Conservation (phyloP, 2,888 invertebrate species). For the Sinelater perroti region DNA sequence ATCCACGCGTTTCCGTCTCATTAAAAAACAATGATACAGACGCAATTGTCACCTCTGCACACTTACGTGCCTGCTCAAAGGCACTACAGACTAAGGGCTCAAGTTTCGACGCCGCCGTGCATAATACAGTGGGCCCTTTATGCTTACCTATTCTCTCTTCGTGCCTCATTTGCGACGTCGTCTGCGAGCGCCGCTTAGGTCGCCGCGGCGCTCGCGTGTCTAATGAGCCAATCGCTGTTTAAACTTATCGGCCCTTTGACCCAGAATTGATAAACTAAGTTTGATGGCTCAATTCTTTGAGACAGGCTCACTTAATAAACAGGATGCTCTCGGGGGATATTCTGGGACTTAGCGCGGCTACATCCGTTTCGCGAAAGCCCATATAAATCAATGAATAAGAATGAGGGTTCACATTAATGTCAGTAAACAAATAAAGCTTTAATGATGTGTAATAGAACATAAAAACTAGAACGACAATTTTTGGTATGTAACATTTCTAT, state of each 20-base stretch:
- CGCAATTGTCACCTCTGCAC: slow-evolving; percentile 38
- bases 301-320: slow-evolving; percentile 16
- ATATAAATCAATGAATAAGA: too few species aligned
- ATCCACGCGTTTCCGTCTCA: slow-evolving; percentile 30
- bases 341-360: too few species aligned
- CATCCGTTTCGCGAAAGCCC: too few species aligned
- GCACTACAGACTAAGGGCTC: slow-evolving; percentile 31
- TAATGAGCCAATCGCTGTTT: slow-evolving; percentile 30
- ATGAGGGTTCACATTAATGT: too few species aligned
- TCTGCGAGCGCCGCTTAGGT: slow-evolving; percentile 19
- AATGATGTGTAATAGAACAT: too few species aligned
- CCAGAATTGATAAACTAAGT: slow-evolving; percentile 16
- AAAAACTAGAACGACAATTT: too few species aligned
- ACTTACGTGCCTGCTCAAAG: slow-evolving; percentile 34
- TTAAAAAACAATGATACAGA: slow-evolving; percentile 36
- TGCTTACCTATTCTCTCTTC: slow-evolving; percentile 36
- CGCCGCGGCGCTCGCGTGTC: slow-evolving; percentile 22
- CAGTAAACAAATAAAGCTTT: too few species aligned
- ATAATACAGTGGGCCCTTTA: slow-evolving; percentile 36
- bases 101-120: slow-evolving; percentile 36
- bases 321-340: slow-evolving; percentile 1
- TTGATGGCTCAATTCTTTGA: slow-evolving; percentile 16
- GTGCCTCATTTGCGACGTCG: slow-evolving; percentile 30
- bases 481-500: too few species aligned
- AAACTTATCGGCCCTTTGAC: slow-evolving; percentile 24